Percentiles rank a stretch among this genome's conserved stretches.
Conservation (phyloP, 2,888 invertebrate species). For the Drosophila atripex region DNA sequence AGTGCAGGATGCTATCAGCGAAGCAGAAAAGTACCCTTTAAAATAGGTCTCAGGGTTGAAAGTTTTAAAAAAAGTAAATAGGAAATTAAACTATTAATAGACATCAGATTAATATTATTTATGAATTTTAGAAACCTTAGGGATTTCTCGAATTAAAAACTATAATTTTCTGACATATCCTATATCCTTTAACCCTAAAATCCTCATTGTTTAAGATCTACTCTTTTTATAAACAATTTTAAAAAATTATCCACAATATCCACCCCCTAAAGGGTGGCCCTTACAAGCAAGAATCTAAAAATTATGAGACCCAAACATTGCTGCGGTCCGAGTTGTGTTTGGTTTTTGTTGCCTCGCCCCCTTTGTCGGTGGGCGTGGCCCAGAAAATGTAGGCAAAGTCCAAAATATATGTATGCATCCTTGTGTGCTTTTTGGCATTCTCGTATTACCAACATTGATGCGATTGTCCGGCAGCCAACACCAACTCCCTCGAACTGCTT, state of each 20-base stretch:
- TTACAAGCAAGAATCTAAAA: constrained; percentile 19
- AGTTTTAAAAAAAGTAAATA: no score
- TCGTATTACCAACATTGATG: constrained; percentile 33
- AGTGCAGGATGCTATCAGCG: not conserved
- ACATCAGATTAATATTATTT: no score
- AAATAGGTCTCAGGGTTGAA: not conserved
- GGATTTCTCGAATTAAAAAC: no score
- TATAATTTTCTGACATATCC: no score
- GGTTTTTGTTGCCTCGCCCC: not conserved
- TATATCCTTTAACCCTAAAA: no score
- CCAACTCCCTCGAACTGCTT: no score
- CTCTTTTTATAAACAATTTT: no score
- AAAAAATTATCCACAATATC: not conserved
- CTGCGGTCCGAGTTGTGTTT: constrained; percentile 44
- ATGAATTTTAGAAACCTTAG: no score
- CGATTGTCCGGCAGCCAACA: not conserved
- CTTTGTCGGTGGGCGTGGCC: constrained; percentile 8
- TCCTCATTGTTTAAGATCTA: no score
- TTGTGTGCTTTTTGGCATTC: constrained; percentile 23
- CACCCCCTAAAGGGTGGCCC: constrained; percentile 12
- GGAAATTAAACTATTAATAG: no score
- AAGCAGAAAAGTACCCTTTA: not conserved
- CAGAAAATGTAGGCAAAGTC: constrained; percentile 20
- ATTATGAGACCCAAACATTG: constrained; percentile 40
- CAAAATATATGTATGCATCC: not conserved